phyloP scores from a whole-genome alignment of 2,888 invertebrate species.

The Steinernema hermaphroditum region DNA sequence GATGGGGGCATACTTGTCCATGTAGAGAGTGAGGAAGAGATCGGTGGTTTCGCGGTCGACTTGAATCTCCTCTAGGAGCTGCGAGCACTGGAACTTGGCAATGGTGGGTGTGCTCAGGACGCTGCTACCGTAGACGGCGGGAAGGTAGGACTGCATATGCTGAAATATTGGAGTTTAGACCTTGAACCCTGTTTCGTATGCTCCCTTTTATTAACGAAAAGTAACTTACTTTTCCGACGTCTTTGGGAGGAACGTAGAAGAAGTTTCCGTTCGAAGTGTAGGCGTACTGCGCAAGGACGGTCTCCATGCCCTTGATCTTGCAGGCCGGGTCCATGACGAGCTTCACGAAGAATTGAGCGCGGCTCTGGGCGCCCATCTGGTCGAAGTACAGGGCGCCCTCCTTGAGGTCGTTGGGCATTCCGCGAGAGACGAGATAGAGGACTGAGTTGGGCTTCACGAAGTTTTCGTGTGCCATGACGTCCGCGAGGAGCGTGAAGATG shows the following conservation, averaged over 20 bases:
- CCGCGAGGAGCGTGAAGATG: neutral
- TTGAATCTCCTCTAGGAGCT: slow-evolving; percentile 40
- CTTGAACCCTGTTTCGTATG: too few species aligned
- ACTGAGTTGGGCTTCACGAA: slow-evolving; percentile 1
- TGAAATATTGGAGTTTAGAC: too few species aligned
- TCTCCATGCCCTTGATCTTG: slow-evolving; percentile 35
- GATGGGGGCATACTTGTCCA: slow-evolving; percentile 38
- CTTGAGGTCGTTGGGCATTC: slow-evolving; percentile 15
- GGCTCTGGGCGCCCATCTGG: slow-evolving; percentile 33
- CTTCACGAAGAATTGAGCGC: slow-evolving; percentile 45
- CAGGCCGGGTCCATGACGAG: slow-evolving; percentile 40
- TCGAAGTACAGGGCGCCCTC: slow-evolving; percentile 33
- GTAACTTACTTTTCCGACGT: slow-evolving; percentile 33
- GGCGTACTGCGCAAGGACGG: slow-evolving; percentile 44
- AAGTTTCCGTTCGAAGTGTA: slow-evolving; percentile 49
- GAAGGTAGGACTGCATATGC: slow-evolving; percentile 43
- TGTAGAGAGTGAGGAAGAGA: slow-evolving; percentile 46
- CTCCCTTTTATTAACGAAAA: too few species aligned
- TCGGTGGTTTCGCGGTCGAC: slow-evolving; percentile 47
- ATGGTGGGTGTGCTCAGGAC: slow-evolving; percentile 49
- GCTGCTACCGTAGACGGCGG: slow-evolving; percentile 45
- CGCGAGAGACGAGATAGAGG: slow-evolving; percentile 13
- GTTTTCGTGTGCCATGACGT: neutral
- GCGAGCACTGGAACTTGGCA: slow-evolving; percentile 39
- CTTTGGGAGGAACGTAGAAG: slow-evolving; percentile 34